phyloP scores from a whole-genome alignment of 35 echinoderm and acorn worm genomes.

The Patiria miniata region DNA sequence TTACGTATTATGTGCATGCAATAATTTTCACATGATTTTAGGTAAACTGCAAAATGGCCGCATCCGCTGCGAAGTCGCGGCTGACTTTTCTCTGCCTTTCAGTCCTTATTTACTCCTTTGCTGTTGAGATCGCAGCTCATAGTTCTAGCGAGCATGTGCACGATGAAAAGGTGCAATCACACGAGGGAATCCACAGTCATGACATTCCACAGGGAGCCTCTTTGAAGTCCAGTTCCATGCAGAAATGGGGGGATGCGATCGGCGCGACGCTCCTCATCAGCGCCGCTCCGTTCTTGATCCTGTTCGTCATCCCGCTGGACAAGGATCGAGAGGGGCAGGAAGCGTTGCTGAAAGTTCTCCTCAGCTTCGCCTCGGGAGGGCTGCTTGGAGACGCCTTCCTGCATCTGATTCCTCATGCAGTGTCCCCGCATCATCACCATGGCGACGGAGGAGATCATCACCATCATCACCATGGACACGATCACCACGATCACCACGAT shows the following conservation, averaged over 20 bases:
- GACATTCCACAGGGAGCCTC: not conserved
- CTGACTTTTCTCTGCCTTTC: conserved; percentile 62
- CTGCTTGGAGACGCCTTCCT: conserved; percentile 90
- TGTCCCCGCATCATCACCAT: conserved; percentile 75
- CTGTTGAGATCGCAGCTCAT: conserved; percentile 28
- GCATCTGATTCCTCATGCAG: conserved; percentile 89
- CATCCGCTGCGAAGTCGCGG: conserved; percentile 45
- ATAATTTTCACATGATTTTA: too few species aligned
- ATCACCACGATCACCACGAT: conserved; percentile 58
- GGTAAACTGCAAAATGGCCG: conserved; percentile 86
- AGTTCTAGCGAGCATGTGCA: conserved; percentile 30
- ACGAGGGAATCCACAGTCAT: conserved; percentile 37
- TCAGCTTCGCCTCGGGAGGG: conserved; percentile 90
- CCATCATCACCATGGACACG: conserved; percentile 45
- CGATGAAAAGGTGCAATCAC: conserved; percentile 40
- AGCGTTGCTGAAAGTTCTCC: conserved; percentile 69
- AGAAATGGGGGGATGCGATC: conserved; percentile 88
- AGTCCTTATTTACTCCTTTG: conserved; percentile 38
- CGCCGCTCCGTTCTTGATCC: conserved; percentile 88
- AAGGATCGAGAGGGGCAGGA: conserved; percentile 76
- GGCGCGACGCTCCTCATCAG: conserved; percentile 89
- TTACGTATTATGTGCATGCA: too few species aligned
- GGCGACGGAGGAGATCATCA: conserved; percentile 57
- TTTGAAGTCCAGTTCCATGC: conserved; percentile 1
- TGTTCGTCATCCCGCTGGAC: conserved; percentile 92